Base-by-base conservation (phyloP, 2,797 vertebrate species). In the Gambelia wislizenii region DNA sequence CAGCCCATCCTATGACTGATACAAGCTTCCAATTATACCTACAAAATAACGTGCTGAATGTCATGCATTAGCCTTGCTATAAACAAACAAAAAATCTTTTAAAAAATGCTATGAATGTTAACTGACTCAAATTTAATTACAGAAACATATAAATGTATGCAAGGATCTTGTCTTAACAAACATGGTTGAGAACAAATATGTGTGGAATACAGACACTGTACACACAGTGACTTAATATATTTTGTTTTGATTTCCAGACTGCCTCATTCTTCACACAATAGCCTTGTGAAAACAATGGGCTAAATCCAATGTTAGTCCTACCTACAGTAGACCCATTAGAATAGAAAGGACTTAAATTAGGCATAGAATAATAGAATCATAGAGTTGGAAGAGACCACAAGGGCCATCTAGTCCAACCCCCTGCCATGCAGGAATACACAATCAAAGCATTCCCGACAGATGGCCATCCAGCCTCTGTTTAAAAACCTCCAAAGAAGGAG, bases 31-130 rank as follows among this genome's bases (percentile, higher is more conserved):
- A 83, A 82, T 94, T 92, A 52, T 13, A 0, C 94, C 93, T 93
- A 90, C 87, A 92, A 92, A 95, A 87, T n/a, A 89, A 89, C 90
- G 77, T 64, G 39, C 87, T 92, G 89, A 93, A 92, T 95, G 91
- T 92, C 93, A 93, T 87, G 83, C 82, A 80, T 0, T 86, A 88
- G 80, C 89, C 77, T 93, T 91, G 87, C 91, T 3, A 49, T 91
- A 93, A 94, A 91, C 89, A 84, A 92, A n/a, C n/a, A n/a, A n/a
- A n/a, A n/a, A 95, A 93, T 74, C 75, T 83, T 92, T 86, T 49
- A 30, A 44, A 86, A 81, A 83, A 75, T 44, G 36, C 70, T 86
- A 42, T 89, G 91, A 91, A 93, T 87, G 84, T 85, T 86, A 84
- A 89, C 85, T 89, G 83, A 85, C 67, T 93, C 54, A 84, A 36